These are phyloP conservation scores for Ophonus ardosiacus DNA, from an alignment of 2,888 invertebrate species.

Conservation along the genomic window DNA sequence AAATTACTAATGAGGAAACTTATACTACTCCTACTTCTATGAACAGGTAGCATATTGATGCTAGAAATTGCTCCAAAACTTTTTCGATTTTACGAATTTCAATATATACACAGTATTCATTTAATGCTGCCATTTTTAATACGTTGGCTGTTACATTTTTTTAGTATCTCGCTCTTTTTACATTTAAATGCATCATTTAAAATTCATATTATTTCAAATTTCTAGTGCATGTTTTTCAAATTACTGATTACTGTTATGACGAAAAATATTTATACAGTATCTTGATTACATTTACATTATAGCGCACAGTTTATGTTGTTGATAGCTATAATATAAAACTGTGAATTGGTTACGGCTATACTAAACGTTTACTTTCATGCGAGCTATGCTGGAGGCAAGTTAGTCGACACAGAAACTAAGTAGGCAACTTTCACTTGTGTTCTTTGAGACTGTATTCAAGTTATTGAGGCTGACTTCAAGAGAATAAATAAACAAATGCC, in stretches of 20 bases:
- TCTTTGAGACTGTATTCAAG: neutral
- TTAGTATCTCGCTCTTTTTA: no score
- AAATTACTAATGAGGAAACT: no score
- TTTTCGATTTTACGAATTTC: no score
- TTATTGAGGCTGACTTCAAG: neutral
- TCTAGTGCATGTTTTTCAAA: neutral
- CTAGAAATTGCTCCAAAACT: no score
- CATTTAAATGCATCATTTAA: no score
- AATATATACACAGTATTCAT: no score
- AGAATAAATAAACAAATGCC: neutral
- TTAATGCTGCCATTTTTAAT: no score
- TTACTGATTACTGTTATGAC: neutral
- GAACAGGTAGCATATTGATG: no score
- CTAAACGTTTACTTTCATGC: neutral
- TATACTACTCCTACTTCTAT: no score
- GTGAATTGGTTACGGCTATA: neutral
- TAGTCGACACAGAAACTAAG: conserved; percentile 1
- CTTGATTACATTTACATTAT: neutral
- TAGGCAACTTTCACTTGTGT: conserved; percentile 18
- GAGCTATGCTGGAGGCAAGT: conserved; percentile 4
- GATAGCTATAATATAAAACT: neutral
- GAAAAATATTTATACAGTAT: neutral
- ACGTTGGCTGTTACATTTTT: no score
- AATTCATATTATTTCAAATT: no score
- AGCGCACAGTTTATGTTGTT: neutral